A percentile compares a stretch with the other conserved stretches of the same genome.
Conservation (phyloP, 2,888 invertebrate genomes). For the Romanomermis culicivorax region DNA sequence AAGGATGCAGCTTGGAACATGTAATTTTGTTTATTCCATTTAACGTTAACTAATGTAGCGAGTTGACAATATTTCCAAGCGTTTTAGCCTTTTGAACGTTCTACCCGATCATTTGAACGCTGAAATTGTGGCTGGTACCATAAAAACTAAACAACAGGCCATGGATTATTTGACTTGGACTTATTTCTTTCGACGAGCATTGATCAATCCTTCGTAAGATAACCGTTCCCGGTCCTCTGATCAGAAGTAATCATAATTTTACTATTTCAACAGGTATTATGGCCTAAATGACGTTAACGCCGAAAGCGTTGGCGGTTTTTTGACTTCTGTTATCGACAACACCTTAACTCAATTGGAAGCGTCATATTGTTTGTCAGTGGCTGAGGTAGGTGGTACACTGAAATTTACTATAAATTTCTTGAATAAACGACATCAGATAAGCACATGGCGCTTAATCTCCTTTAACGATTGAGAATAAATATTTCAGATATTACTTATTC, state of each 20-base stretch:
- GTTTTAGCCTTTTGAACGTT: conserved; percentile 52
- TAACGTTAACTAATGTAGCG: too few relatives aligned
- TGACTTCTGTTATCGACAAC: conserved; percentile 58
- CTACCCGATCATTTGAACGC: conserved; percentile 92
- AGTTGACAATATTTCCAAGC: background rate
- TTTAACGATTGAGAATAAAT: too few relatives aligned
- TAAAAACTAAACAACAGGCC: conserved; percentile 71
- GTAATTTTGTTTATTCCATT: too few relatives aligned
- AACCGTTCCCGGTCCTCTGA: background rate
- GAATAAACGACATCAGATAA: too few relatives aligned
- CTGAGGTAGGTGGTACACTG: conserved; percentile 34
- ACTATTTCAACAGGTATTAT: conserved; percentile 43
- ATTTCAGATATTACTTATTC: too few relatives aligned
- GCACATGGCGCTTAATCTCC: too few relatives aligned
- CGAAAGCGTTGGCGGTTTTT: conserved; percentile 38
- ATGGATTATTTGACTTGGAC: conserved; percentile 96
- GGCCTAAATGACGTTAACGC: conserved; percentile 46
- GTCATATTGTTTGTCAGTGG: conserved; percentile 56
- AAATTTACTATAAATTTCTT: too few relatives aligned
- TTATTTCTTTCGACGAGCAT: conserved; percentile 73
- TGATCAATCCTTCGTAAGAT: conserved; percentile 56
- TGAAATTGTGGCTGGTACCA: conserved; percentile 72
- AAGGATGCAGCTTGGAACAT: too few relatives aligned
- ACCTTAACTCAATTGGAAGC: conserved; percentile 48
- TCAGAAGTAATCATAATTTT: background rate